phyloP scores from a whole-genome alignment of 2,888 invertebrate species.

The Lithosia quadra region DNA sequence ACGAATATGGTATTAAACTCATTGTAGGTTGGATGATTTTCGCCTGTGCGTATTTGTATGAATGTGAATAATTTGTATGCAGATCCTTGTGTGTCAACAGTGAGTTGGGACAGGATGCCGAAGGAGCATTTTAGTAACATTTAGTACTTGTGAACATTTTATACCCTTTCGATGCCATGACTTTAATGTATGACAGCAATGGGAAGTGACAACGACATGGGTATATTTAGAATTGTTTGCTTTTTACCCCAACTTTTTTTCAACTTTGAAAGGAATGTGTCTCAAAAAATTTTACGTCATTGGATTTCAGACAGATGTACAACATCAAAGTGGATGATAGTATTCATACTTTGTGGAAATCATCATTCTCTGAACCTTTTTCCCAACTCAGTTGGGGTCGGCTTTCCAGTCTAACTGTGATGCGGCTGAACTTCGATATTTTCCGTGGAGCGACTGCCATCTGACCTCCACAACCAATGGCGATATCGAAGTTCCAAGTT shows the following conservation, averaged over 20 bases:
- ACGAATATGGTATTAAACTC: slow-evolving; percentile 1
- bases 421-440: too few species aligned
- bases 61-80: slow-evolving; percentile 61
- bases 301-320: neutral
- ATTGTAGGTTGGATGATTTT: slow-evolving; percentile 28
- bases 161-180: slow-evolving; percentile 52
- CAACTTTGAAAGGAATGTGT: neutral
- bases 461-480: too few species aligned
- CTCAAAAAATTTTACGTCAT: neutral
- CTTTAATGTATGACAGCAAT: slow-evolving; percentile 38
- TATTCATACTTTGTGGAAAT: neutral
- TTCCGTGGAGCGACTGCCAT: too few species aligned
- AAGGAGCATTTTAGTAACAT: slow-evolving; percentile 55
- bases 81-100: slow-evolving; percentile 58
- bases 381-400: too few species aligned
- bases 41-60: slow-evolving; percentile 17
- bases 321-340: neutral
- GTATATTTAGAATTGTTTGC: neutral
- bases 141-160: slow-evolving; percentile 59
- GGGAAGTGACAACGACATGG: slow-evolving; percentile 1
- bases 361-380: too few species aligned
- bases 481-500: too few species aligned
- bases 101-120: slow-evolving; percentile 56
- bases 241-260: neutral
- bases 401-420: too few species aligned